phyloP scores from a whole-genome alignment of 2,888 invertebrate genomes.

The Melipona beecheii region DNA sequence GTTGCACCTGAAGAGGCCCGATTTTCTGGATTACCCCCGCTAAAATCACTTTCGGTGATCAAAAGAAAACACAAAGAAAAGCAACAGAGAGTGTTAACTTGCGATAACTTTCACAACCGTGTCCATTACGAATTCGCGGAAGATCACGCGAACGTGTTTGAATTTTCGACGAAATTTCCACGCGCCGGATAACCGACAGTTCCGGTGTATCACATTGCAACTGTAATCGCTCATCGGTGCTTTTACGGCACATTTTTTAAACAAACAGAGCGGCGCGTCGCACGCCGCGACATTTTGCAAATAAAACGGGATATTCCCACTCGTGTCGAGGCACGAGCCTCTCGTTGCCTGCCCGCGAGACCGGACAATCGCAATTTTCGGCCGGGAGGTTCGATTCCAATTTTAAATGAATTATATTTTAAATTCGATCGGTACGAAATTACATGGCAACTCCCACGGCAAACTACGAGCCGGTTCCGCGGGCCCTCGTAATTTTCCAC shows the following conservation, averaged over 20 bases:
- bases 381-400: conserved; percentile 40
- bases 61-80: no score
- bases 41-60: no score
- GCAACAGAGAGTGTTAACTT: not conserved
- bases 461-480: not conserved
- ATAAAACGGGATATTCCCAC: conserved; percentile 49
- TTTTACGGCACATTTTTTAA: conserved; percentile 40
- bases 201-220: conserved; percentile 4
- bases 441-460: conserved; percentile 26
- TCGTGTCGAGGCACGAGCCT: not conserved
- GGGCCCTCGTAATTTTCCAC: conserved; percentile 28
- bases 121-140: not conserved
- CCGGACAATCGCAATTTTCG: conserved; percentile 47
- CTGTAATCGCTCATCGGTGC: conserved; percentile 28
- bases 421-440: conserved; percentile 32
- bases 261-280: conserved; percentile 20
- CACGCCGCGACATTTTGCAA: conserved; percentile 40
- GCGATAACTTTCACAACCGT: not conserved
- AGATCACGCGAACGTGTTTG: not conserved
- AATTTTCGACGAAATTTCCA: not conserved
- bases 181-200: not conserved
- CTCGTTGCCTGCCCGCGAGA: not conserved
- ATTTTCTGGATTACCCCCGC: no score
- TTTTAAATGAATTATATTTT: conserved; percentile 58
- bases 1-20: no score